Conservation (phyloP, 2,113 vertebrate genomes). For the Tragelaphus buxtoni region DNA sequence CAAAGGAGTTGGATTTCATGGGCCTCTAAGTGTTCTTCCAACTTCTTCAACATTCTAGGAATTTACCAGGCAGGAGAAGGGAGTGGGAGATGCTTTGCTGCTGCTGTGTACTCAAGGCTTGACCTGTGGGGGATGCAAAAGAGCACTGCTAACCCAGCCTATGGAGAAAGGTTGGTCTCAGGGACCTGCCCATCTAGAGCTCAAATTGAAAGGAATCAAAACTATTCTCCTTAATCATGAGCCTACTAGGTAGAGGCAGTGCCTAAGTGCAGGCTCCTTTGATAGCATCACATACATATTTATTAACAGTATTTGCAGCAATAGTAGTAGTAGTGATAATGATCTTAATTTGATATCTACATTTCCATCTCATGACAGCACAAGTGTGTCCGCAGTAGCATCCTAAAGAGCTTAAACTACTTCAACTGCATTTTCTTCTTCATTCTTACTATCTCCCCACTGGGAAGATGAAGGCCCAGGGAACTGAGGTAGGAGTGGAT, state of each 20-base stretch:
- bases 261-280: background rate
- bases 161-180: background rate
- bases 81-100: background rate
- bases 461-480: background rate
- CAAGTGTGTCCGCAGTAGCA: background rate
- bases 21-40: background rate
- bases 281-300: background rate
- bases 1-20: background rate
- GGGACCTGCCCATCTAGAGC: background rate
- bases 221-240: background rate
- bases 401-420: background rate
- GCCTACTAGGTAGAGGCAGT: background rate
- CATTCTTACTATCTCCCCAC: background rate
- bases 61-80: background rate
- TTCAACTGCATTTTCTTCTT: background rate
- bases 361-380: background rate
- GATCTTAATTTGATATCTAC: conserved; percentile 22
- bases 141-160: background rate
- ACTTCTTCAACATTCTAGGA: conserved; percentile 25
- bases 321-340: background rate
- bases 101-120: background rate
- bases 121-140: background rate
- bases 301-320: background rate
- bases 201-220: background rate
- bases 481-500: background rate